phyloP scores from a whole-genome alignment of 2,113 vertebrate genomes.

The Psilopsiagon aurifrons region DNA sequence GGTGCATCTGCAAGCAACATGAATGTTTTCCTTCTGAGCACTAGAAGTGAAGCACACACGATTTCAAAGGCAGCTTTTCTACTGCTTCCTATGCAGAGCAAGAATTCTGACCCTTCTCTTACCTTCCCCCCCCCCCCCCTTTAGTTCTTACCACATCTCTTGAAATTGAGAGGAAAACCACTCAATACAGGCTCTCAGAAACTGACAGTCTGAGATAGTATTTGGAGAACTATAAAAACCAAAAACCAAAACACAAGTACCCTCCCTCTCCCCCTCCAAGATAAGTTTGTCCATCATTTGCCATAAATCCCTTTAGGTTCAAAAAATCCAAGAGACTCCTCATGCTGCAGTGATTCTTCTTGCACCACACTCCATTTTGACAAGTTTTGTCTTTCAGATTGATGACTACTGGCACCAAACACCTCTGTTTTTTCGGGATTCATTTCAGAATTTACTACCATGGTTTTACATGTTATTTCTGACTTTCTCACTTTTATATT shows the following conservation, averaged over 20 bases:
- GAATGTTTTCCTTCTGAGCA: not conserved
- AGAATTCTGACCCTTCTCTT: not conserved
- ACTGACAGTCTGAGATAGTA: not conserved
- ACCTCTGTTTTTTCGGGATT: not conserved
- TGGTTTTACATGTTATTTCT: not conserved
- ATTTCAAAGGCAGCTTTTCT: not conserved
- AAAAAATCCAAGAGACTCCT: not conserved
- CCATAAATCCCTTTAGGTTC: not conserved
- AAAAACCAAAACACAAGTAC: not conserved
- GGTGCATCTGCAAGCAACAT: not conserved
- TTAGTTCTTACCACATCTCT: not conserved
- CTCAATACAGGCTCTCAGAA: not conserved
- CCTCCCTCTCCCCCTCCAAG: not conserved
- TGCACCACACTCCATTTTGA: not conserved
- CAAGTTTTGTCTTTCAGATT: not conserved
- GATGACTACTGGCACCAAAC: not conserved
- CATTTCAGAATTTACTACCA: not conserved
- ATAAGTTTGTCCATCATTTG: not conserved
- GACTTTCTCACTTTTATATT: not conserved
- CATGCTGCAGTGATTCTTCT: not conserved
- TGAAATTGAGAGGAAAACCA: not conserved
- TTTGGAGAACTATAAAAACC: not conserved
- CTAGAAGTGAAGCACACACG: not conserved
- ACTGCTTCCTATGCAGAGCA: fast-evolving
- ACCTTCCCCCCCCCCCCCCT: too few species aligned